Percentiles rank a stretch among this genome's conserved stretches.
phyloP scores from a whole-genome alignment of 2,113 vertebrate species.

The rabbit (Oryctolagus cuniculus) region DNA sequence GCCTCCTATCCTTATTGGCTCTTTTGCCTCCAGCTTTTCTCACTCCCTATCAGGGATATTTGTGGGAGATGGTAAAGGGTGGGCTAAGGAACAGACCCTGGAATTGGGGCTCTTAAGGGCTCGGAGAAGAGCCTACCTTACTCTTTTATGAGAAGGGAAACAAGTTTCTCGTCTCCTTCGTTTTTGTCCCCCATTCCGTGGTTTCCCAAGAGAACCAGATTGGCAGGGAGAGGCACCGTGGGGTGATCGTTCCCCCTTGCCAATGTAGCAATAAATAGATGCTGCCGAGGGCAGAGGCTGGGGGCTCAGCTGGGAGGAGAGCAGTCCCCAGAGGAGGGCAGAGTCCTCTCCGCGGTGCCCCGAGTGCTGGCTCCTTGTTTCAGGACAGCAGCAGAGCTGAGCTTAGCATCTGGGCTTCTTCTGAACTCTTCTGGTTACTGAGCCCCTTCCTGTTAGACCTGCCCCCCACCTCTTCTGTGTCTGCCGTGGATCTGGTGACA shows the following conservation, averaged over 20 bases:
- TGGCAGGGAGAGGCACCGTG: slow-evolving; percentile 22
- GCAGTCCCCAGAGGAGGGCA: slow-evolving; percentile 20
- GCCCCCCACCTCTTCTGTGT: slow-evolving; percentile 48
- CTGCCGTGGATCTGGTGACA: slow-evolving; percentile 67
- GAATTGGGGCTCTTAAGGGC: slow-evolving; percentile 62
- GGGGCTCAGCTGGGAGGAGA: slow-evolving; percentile 20
- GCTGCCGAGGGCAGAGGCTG: slow-evolving; percentile 64
- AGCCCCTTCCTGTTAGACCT: slow-evolving; percentile 42
- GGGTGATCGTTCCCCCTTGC: slow-evolving; percentile 54
- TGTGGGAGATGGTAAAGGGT: slow-evolving; percentile 63
- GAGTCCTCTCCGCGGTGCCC: not conserved
- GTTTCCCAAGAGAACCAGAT: slow-evolving; percentile 66
- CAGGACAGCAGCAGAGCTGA: slow-evolving; percentile 51
- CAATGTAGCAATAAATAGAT: slow-evolving; percentile 80
- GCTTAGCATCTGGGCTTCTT: slow-evolving; percentile 37
- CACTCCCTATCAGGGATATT: slow-evolving; percentile 75
- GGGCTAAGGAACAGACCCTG: slow-evolving; percentile 69
- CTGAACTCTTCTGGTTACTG: slow-evolving; percentile 47
- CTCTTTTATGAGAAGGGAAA: slow-evolving; percentile 35
- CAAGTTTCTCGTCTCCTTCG: slow-evolving; percentile 15
- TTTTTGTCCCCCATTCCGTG: slow-evolving; percentile 7
- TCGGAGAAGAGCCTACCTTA: slow-evolving; percentile 65
- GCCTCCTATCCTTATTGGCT: slow-evolving; percentile 68
- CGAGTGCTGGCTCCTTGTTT: slow-evolving; percentile 26
- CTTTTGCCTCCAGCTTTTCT: slow-evolving; percentile 74